These are phyloP conservation scores for Turritopsis rubra DNA, from an alignment of 30 jellyfish, hydroid and myxozoan genomes.

Conservation along the genomic window DNA sequence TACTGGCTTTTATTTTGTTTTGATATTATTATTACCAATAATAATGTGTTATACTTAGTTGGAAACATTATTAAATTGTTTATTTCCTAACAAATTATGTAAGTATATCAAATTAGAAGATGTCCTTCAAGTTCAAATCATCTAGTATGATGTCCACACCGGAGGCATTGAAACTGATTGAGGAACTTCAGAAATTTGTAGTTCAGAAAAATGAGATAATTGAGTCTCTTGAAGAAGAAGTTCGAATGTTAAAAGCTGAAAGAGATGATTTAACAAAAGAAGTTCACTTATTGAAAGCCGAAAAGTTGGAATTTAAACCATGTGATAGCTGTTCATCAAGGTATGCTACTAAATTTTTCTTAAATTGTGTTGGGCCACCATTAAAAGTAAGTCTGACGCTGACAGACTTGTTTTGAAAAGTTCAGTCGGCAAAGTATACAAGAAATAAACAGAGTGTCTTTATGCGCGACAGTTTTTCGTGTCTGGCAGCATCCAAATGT, in stretches of 20 bases:
- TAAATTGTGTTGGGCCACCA: not conserved
- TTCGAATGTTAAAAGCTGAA: conserved; percentile 39
- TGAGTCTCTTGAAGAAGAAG: conserved; percentile 34
- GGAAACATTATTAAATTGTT: not conserved
- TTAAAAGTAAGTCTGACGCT: too few species aligned
- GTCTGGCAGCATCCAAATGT: too few species aligned
- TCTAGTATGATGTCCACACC: conserved; percentile 32
- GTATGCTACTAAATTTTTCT: not conserved
- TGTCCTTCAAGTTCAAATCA: conserved; percentile 15
- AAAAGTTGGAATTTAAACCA: not conserved
- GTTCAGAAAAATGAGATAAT: conserved; percentile 51
- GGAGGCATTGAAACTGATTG: conserved; percentile 66
- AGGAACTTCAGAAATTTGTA: conserved; percentile 60
- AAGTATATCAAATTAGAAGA: conserved; percentile 21
- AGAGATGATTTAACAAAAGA: conserved; percentile 33
- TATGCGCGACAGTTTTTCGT: too few species aligned
- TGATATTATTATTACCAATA: too few species aligned
- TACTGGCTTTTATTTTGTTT: too few species aligned
- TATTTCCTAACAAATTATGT: not conserved
- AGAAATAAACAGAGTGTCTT: too few species aligned
- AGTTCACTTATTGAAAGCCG: not conserved
- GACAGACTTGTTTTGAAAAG: too few species aligned
- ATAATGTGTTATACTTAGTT: not conserved
- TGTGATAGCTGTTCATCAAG: not conserved
- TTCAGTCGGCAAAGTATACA: too few species aligned